Base-by-base conservation (phyloP, 2,888 invertebrate genomes). In the Dicycla oo region DNA sequence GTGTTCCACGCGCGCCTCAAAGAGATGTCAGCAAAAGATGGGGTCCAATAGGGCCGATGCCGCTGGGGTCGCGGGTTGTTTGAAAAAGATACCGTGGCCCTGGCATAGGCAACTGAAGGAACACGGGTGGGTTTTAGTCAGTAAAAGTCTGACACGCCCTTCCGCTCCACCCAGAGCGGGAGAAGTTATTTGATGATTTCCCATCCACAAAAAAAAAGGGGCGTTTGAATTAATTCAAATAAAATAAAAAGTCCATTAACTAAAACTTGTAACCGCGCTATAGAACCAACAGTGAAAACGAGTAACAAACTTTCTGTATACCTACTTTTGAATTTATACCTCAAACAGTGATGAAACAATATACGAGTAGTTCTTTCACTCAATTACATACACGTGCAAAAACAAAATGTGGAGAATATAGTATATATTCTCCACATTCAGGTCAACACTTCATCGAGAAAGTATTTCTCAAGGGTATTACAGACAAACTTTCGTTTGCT, bases 401-500 rank as follows among this genome's bases (percentile, higher is more conserved):
- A 79, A 73, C 23, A 72, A 73, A 72, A 64, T 23, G 4, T 30
- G 30, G 2, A 54, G 23, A 23, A 30, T 5, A 15, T n/a, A n/a
- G n/a, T n/a, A n/a, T 13, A 26, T 6, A 45, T 68, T 49, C 49
- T 20, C 47, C 40, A 20, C 18, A 49, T 54, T 30, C 51, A 58
- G 67, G 49, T 58, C 80, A 76, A 68, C 58, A 45, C 69, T 61
- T 61, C 62, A 72, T 68, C 66, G 78, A 66, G 65, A 67, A 73
- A 67, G 20, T 51, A 57, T 30, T 43, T 58, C 73, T 63, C 80
- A 11, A 34, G 81, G 63, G 82, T 10, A 0, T 26, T 53, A 30
- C 69, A 69, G 75, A 58, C 69, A 65, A 81, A 81, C 65, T 73
- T 73, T 69, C n/a, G 53, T 58, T 23, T 53, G 71, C 65, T 40